Conservation (phyloP, 1,140 invertebrate genomes). For the Phthorimaea operculella region DNA sequence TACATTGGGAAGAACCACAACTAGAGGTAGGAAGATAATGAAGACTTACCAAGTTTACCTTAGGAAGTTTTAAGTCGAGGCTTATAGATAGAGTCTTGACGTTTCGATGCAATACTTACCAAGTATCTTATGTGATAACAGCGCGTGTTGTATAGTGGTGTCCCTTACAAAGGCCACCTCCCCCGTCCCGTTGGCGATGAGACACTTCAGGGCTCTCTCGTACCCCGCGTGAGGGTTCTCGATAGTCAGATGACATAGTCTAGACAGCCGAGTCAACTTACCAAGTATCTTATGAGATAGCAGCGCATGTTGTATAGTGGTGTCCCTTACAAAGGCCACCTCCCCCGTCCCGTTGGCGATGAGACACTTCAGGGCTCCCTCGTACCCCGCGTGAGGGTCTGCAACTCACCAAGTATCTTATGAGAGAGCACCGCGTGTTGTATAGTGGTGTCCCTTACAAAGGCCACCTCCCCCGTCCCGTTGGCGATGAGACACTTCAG, state of each 20-base stretch:
- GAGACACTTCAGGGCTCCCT: slow-evolving; percentile 90
- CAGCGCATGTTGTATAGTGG: slow-evolving; percentile 62
- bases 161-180: slow-evolving; percentile 95
- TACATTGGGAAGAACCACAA: too few species aligned
- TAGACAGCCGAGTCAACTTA: too few species aligned
- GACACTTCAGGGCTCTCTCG: slow-evolving; percentile 88
- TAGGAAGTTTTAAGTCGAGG: too few species aligned
- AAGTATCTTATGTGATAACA: slow-evolving; percentile 48
- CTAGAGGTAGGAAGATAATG: too few species aligned
- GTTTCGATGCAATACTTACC: slow-evolving; percentile 40
- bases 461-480: slow-evolving; percentile 86
- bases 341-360: slow-evolving; percentile 81
- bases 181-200: slow-evolving; percentile 78
- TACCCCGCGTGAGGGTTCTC: slow-evolving; percentile 90
- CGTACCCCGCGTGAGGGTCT: slow-evolving; percentile 92
- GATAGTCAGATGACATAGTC: too few species aligned
- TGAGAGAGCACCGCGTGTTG: too few species aligned
- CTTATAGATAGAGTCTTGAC: too few species aligned
- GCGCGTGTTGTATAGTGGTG: slow-evolving; percentile 73
- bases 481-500: slow-evolving; percentile 86
- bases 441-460: slow-evolving; percentile 86
- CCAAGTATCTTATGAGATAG: slow-evolving; percentile 37
- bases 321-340: slow-evolving; percentile 92
- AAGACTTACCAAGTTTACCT: too few species aligned
- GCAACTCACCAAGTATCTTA: slow-evolving; percentile 52